Percentiles rank a stretch among this genome's conserved stretches.
phyloP scores from a whole-genome alignment of 1,140 invertebrate genomes.

The Aphelinus certus region DNA sequence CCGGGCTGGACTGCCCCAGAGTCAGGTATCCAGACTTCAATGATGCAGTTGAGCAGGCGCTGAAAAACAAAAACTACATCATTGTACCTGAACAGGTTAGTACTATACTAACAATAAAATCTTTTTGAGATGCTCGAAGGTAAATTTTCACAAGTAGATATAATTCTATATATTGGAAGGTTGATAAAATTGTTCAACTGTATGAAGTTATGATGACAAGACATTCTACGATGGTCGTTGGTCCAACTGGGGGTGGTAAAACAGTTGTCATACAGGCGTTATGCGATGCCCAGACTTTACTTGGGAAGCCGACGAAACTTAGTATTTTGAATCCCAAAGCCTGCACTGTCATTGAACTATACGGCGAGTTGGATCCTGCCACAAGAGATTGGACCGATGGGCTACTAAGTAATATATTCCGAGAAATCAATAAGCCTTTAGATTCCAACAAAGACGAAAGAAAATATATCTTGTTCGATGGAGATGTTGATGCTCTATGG shows the following conservation, averaged over 20 bases:
- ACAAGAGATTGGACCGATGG: constrained; percentile 94
- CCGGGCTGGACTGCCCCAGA: constrained; percentile 85
- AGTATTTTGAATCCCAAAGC: constrained; percentile 87
- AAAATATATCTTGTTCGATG: constrained; percentile 89
- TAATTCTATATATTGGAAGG: constrained; percentile 60
- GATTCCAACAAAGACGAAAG: constrained; percentile 71
- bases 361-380: constrained; percentile 85
- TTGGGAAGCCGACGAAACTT: constrained; percentile 81
- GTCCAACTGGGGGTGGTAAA: constrained; percentile 91
- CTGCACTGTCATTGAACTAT: constrained; percentile 87
- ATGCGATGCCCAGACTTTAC: constrained; percentile 78
- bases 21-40: constrained; percentile 87
- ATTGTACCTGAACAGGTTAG: constrained; percentile 80
- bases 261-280: constrained; percentile 85
- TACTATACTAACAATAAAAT: no score
- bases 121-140: no score
- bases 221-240: constrained; percentile 91
- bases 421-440: constrained; percentile 85
- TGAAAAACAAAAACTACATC: constrained; percentile 76
- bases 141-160: no score
- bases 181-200: constrained; percentile 88
- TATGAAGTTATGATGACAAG: constrained; percentile 95
- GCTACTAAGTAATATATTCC: constrained; percentile 87
- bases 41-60: constrained; percentile 75
- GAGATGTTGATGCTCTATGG: constrained; percentile 93